phyloP scores from a whole-genome alignment of 2,113 vertebrate species.

The Stercorarius parasiticus region DNA sequence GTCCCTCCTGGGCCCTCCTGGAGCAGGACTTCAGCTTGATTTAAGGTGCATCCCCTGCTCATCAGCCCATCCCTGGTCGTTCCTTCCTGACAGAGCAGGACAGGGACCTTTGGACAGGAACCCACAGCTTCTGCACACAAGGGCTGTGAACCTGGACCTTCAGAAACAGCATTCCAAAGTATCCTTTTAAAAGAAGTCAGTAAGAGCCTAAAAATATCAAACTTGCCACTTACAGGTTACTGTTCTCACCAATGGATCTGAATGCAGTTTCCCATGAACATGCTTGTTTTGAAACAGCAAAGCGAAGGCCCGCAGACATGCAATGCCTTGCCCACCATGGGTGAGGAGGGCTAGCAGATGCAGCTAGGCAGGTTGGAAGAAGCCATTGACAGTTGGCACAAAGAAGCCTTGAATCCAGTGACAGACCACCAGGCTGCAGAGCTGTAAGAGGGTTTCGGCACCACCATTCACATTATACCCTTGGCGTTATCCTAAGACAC shows the following conservation, averaged over 20 bases:
- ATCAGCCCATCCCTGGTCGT: rapidly evolving
- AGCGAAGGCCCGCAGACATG: neutral
- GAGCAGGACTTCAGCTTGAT: neutral
- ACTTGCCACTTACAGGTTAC: neutral
- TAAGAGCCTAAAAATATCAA: neutral
- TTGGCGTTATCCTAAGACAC: neutral
- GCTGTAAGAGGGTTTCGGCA: neutral
- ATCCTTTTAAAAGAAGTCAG: neutral
- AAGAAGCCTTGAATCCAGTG: neutral
- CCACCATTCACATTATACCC: neutral
- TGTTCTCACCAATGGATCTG: neutral
- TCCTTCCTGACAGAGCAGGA: neutral
- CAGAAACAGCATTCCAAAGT: neutral
- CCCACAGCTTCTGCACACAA: neutral
- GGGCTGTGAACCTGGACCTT: neutral
- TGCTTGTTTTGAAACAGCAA: neutral
- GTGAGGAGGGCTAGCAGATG: neutral
- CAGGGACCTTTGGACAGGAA: rapidly evolving
- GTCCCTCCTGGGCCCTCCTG: no score
- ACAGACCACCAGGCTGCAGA: neutral
- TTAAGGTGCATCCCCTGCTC: neutral
- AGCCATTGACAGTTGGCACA: neutral
- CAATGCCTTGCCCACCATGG: rapidly evolving
- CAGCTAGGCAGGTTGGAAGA: neutral
- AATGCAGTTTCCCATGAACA: neutral